Evolutionary conservation across 1,140 invertebrate genomes (phyloP).

Genomic region (Pachyrhynchus sulphureomaculatus): DNA sequence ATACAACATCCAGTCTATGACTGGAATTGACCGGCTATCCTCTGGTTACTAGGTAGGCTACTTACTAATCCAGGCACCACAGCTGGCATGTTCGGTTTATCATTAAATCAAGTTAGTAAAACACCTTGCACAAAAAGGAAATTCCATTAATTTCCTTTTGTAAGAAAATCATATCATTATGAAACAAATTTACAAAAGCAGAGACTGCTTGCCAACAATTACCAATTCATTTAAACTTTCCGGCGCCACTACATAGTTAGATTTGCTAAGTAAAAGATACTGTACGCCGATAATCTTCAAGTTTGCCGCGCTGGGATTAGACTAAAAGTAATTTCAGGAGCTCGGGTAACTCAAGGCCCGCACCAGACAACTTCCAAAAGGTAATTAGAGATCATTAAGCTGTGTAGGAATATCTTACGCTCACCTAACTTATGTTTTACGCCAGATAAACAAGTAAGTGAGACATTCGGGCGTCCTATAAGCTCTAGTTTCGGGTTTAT

Average conservation of each 20-base stretch:
- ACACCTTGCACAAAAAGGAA: too few species aligned
- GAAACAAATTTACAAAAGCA: neutral
- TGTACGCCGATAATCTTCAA: slow-evolving; percentile 31
- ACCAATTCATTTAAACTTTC: slow-evolving; percentile 14
- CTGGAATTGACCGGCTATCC: too few species aligned
- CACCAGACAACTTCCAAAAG: slow-evolving; percentile 31
- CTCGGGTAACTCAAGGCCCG: slow-evolving; percentile 32
- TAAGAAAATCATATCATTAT: too few species aligned
- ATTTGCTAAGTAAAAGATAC: slow-evolving; percentile 12
- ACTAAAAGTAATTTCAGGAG: slow-evolving; percentile 35
- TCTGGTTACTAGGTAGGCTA: too few species aligned
- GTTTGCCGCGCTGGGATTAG: slow-evolving; percentile 32
- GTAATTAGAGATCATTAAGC: slow-evolving; percentile 31
- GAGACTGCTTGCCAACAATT: slow-evolving; percentile 1
- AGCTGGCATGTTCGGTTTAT: too few species aligned
- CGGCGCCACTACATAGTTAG: neutral
- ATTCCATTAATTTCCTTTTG: too few species aligned
- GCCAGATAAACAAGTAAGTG: slow-evolving; percentile 42
- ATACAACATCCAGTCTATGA: too few species aligned
- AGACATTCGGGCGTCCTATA: slow-evolving; percentile 30
- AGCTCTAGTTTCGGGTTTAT: slow-evolving; percentile 30
- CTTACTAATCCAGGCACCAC: too few species aligned
- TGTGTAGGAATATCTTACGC: slow-evolving; percentile 33
- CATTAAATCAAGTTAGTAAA: too few species aligned
- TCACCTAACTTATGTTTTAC: slow-evolving; percentile 44